Conservation (phyloP, 2,797 vertebrate genomes). For the Ctenosaura bakeri region DNA sequence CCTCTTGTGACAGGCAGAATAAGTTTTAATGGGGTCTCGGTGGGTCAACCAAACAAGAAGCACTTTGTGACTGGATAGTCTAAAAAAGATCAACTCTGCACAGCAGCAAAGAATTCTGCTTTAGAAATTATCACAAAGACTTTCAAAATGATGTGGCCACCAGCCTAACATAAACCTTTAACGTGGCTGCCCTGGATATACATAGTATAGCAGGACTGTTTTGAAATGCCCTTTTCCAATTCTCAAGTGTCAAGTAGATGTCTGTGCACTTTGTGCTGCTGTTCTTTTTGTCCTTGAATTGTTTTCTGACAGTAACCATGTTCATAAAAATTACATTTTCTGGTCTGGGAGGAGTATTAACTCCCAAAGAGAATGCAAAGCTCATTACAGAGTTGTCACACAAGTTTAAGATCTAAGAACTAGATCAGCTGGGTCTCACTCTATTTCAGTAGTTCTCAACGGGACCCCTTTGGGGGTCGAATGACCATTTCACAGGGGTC, state of each 20-base stretch:
- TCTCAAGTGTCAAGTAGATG: neutral
- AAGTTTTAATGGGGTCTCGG: no score
- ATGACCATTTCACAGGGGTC: no score
- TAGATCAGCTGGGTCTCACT: slow-evolving; percentile 12
- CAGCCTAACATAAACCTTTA: neutral
- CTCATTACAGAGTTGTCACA: neutral
- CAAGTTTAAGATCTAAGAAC: neutral
- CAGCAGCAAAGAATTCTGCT: neutral
- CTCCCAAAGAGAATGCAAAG: neutral
- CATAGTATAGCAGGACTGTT: neutral
- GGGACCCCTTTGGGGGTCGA: no score
- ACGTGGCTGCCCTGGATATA: neutral
- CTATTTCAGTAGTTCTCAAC: no score
- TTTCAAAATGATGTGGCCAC: neutral
- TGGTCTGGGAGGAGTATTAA: neutral
- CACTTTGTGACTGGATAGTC: no score
- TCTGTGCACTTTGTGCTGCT: neutral
- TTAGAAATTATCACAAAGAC: neutral
- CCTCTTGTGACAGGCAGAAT: no score
- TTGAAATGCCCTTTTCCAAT: neutral
- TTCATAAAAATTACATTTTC: neutral
- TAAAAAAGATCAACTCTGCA: neutral
- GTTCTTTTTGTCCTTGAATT: neutral
- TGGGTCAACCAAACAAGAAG: no score
- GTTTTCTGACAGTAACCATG: neutral